A percentile compares a stretch with the other conserved stretches of the same genome.
Evolutionary conservation across 2,113 vertebrate species (phyloP).

Genomic region (Candoia aspera): DNA sequence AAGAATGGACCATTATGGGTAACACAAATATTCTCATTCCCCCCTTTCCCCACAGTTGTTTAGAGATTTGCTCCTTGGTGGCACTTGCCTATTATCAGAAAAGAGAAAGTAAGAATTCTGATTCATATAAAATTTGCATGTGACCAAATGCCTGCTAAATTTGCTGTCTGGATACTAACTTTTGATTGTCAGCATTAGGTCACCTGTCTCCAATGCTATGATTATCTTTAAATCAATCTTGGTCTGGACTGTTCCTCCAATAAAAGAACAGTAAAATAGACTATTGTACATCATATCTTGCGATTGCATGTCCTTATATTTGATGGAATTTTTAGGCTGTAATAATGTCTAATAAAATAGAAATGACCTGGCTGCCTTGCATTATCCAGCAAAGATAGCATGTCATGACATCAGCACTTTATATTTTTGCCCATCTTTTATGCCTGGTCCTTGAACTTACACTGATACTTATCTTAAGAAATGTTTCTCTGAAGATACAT

Average conservation of each 20-base stretch:
- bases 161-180: no score
- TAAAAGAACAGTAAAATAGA: not conserved
- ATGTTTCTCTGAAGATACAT: not conserved
- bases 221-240: not conserved
- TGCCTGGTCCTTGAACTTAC: slow-evolving; percentile 15
- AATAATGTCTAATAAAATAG: not conserved
- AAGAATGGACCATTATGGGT: not conserved
- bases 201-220: not conserved
- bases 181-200: not conserved
- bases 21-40: not conserved
- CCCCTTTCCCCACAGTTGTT: not conserved
- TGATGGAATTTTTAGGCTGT: not conserved
- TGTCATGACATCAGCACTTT: slow-evolving; percentile 15
- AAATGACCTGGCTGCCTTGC: not conserved
- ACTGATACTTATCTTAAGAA: slow-evolving; percentile 12
- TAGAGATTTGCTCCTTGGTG: not conserved
- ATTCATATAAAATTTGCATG: not conserved
- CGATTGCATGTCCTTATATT: not conserved
- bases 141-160: not conserved
- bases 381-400: not conserved
- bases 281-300: not conserved
- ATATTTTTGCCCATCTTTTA: slow-evolving; percentile 16
- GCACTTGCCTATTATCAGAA: not conserved
- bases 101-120: not conserved
- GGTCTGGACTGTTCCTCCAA: not conserved